Conservation (phyloP, 2,113 vertebrate species). For the Thamnaconus septentrionalis region DNA sequence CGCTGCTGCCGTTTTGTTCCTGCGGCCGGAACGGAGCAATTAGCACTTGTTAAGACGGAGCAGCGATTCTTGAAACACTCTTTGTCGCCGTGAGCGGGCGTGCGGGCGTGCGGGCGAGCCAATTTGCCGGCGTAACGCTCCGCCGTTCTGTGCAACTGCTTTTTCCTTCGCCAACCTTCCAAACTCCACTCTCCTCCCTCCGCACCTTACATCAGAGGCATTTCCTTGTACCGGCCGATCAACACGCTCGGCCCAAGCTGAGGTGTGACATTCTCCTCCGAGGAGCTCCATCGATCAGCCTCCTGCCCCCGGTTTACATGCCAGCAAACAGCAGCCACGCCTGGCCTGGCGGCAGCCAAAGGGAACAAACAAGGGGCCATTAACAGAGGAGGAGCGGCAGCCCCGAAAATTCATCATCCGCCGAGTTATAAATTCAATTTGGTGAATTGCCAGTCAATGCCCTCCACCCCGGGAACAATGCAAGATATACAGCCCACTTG, state of each 20-base stretch:
- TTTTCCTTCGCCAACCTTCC: neutral
- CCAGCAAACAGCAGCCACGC: conserved; percentile 52
- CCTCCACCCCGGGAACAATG: conserved; percentile 74
- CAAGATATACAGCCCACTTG: conserved; percentile 82
- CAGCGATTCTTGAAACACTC: conserved; percentile 44
- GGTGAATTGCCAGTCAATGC: conserved; percentile 76
- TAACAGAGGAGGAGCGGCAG: conserved; percentile 56
- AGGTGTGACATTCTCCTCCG: conserved; percentile 49
- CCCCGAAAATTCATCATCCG: conserved; percentile 68
- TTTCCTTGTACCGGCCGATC: conserved; percentile 37
- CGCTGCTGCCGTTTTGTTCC: conserved; percentile 66
- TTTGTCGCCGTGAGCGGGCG: conserved; percentile 2
- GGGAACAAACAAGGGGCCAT: conserved; percentile 64
- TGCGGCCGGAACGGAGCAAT: conserved; percentile 55
- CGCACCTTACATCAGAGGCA: neutral
- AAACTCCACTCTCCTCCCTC: neutral
- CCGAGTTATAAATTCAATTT: conserved; percentile 79
- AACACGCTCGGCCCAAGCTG: conserved; percentile 23
- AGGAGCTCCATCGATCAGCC: conserved; percentile 55
- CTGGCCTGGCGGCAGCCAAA: conserved; percentile 32
- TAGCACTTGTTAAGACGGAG: conserved; percentile 59
- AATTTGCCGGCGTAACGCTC: conserved; percentile 36
- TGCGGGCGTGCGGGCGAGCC: conserved; percentile 16
- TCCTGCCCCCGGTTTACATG: conserved; percentile 46
- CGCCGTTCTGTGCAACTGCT: conserved; percentile 22